A percentile compares a stretch with the other conserved stretches of the same genome.
Conservation (phyloP, 2,888 invertebrate genomes). For the Nemurella pictetii region DNA sequence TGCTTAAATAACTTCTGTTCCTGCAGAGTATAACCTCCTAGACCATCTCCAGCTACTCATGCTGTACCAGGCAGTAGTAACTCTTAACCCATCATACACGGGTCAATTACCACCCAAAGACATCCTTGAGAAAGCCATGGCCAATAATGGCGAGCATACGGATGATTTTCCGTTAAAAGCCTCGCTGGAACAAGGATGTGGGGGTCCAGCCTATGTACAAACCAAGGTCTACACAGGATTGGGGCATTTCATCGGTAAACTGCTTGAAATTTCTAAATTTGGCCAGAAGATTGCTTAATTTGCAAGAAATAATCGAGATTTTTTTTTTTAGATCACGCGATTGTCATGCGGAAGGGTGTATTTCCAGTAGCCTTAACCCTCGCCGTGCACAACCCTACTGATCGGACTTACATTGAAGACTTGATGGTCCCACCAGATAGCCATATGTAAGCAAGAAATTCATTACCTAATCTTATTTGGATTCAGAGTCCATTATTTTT, state of each 20-base stretch:
- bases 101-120: slow-evolving; percentile 54
- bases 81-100: slow-evolving; percentile 54
- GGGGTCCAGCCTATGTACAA: slow-evolving; percentile 59
- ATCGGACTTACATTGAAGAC: slow-evolving; percentile 53
- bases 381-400: slow-evolving; percentile 46
- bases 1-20: not conserved
- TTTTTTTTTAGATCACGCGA: slow-evolving; percentile 56
- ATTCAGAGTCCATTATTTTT: not conserved
- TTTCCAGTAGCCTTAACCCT: slow-evolving; percentile 55
- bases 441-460: slow-evolving; percentile 53
- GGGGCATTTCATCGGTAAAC: slow-evolving; percentile 60
- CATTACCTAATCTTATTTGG: not conserved
- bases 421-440: slow-evolving; percentile 51
- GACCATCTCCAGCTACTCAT: slow-evolving; percentile 57
- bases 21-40: slow-evolving; percentile 50
- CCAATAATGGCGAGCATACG: slow-evolving; percentile 49
- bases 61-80: slow-evolving; percentile 60
- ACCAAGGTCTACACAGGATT: slow-evolving; percentile 59
- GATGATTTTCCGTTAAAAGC: slow-evolving; percentile 54
- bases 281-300: too few relatives aligned
- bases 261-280: not conserved
- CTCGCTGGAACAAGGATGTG: slow-evolving; percentile 59
- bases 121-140: slow-evolving; percentile 52
- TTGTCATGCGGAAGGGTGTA: slow-evolving; percentile 58
- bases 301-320: too few relatives aligned